Percentiles rank a stretch among this genome's conserved stretches.
These are phyloP conservation scores for Sussaba pulchella DNA, from an alignment of 2,888 invertebrate species.

Conservation along the genomic window DNA sequence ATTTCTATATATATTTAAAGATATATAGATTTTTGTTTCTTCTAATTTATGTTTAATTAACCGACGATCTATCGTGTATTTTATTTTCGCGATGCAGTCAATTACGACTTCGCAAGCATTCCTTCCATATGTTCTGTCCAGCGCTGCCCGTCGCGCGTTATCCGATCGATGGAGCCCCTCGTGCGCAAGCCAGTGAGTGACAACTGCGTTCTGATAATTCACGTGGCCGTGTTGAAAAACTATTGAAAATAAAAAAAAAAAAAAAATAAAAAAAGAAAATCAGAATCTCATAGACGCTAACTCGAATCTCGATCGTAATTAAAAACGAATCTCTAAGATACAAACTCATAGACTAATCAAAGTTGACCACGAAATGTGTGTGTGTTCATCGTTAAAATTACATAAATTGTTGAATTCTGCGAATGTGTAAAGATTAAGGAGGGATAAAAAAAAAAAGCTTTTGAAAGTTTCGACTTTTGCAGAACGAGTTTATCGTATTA, in stretches of 20 bases:
- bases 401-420: constrained; percentile 24
- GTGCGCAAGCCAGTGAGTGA: constrained; percentile 9
- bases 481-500: constrained; percentile 33
- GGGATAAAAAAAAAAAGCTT: constrained; percentile 17
- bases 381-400: constrained; percentile 42
- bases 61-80: constrained; percentile 13
- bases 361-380: constrained; percentile 43
- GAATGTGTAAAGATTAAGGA: background rate
- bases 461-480: constrained; percentile 37
- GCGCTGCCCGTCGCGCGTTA: constrained; percentile 30
- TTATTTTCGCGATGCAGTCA: constrained; percentile 32
- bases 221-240: constrained; percentile 32
- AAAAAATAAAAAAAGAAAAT: background rate
- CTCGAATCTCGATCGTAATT: constrained; percentile 12
- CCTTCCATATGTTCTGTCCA: constrained; percentile 64
- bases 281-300: constrained; percentile 39
- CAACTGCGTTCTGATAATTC: constrained; percentile 40
- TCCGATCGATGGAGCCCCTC: constrained; percentile 15
- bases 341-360: constrained; percentile 45
- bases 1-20: constrained; percentile 5
- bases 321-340: constrained; percentile 48
- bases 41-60: constrained; percentile 26
- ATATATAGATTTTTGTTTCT: constrained; percentile 9
- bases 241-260: too few species aligned
- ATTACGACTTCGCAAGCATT: constrained; percentile 56